phyloP scores from a whole-genome alignment of 2,113 vertebrate genomes.

The Gymnobelideus leadbeateri region DNA sequence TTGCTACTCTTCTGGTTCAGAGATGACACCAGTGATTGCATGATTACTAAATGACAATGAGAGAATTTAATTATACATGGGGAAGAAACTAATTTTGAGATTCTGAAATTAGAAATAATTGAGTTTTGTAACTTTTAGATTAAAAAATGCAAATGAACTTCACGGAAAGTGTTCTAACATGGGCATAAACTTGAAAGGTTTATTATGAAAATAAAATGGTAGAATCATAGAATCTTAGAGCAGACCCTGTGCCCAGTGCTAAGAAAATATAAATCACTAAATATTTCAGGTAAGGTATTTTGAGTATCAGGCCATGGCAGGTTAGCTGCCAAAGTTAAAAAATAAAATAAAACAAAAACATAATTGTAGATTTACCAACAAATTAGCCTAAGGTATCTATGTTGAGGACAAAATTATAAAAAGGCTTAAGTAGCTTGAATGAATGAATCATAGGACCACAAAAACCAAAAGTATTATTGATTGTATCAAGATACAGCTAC shows the following conservation, averaged over 20 bases:
- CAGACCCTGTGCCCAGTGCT: not conserved
- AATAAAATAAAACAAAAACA: not conserved
- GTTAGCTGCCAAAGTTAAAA: not conserved
- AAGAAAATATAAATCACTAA: not conserved
- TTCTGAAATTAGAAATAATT: not conserved
- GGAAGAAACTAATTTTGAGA: not conserved
- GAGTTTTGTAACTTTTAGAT: not conserved
- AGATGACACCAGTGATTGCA: not conserved
- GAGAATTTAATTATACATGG: not conserved
- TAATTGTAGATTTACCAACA: not conserved
- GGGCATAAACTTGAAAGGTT: not conserved
- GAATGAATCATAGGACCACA: not conserved
- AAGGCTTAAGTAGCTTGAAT: not conserved
- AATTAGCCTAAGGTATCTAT: no score
- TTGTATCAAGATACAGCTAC: not conserved
- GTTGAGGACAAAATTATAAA: not conserved
- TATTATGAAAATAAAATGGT: not conserved
- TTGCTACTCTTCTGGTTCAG: not conserved
- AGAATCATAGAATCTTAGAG: not conserved
- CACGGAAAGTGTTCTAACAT: not conserved
- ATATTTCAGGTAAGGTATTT: not conserved
- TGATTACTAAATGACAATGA: not conserved
- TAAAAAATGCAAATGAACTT: not conserved
- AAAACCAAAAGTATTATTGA: slow-evolving; percentile 6
- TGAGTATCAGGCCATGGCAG: not conserved